Base-by-base conservation (phyloP, 2,888 invertebrate genomes). In the Pyrochroa serraticornis region DNA sequence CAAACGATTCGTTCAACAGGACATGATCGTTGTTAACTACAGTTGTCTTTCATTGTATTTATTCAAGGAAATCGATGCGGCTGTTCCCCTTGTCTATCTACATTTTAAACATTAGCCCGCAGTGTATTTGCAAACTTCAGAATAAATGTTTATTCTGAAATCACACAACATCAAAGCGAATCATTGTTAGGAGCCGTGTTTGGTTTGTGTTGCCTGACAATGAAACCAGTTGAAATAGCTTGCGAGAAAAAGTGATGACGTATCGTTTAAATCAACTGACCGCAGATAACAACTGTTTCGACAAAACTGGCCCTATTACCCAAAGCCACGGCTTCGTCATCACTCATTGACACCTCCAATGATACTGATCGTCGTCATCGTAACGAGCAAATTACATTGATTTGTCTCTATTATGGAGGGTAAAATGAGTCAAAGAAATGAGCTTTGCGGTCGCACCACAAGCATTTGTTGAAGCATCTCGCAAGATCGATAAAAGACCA, bases 101-200 rank as follows among this genome's bases (percentile, higher is more conserved):
- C 53, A 64, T 61, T 65, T 65, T 66, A 65, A 70, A 66, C 62
- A 58, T 56, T 57, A 54, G 50, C 59, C 50, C 32, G 14, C 8
- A 66, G 71, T 69, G 63, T 74, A 73, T 75, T 74, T 72, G 71
- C 70, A 68, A 71, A 75, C 72, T 74, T 71, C 63, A 69, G 65
- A 70, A 72, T 71, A 75, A 76, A 76, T 71, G 74, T 76, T 76
- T 73, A 70, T 75, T 73, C 69, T 70, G 71, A 73, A 75, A 74
- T 74, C 44, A 52, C 45, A 41, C 38, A 47, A 37, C 47, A 45
- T 52, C 52, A 52, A 52, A 52, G 52, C 35, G 52, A 52, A 52
- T 45, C 34, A 47, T 47, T 47, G 47, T 47, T 51, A 48, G 63
- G 67, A 68, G 22, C 22, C 22, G 22, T 22, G 22, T 22, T 22